Evolutionary conservation across 2,888 invertebrate species (phyloP), one percentile per base, ranked within the genome.

Genomic region (Ditylenchus weischeri): DNA sequence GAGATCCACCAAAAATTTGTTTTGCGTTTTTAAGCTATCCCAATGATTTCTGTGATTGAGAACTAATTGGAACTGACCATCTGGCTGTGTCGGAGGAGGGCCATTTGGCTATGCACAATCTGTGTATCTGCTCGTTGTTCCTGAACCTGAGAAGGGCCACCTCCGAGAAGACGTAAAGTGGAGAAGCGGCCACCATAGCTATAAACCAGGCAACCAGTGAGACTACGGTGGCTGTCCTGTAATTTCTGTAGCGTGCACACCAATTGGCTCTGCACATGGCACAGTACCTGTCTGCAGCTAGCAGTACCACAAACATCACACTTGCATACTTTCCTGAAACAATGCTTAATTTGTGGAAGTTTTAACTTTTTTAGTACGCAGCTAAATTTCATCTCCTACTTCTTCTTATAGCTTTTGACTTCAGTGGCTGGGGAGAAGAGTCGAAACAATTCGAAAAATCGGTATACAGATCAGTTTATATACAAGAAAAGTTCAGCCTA

Each of bases 241-340:
- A 70, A 29, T 68, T 68, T 18, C 68, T 43, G 57, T 73, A 71
- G 36, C 72, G 64, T 13, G 72, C 65, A 57, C 71, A 76, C 68
- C 69, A 70, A 51, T 68, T 69, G 11, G 78, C 72, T 62, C 75
- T 76, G 70, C 81, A 81, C 76, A 81, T 80, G 23, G 81, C 81
- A 43, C 76, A 76, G 66, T 78, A 81, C 43, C 81, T 74, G 68
- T 80, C 80, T 23, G 75, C 76, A 8, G 80, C 80, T 6, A 80
- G 75, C 49, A 80, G 74, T 10, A 79, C 79, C 58, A 80, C 79
- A 66, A 80, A 80, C 59, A 80, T 73, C 19, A 80, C 80, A 35
- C 77, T 76, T 19, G 80, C 79, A 68, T 80, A 80, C 68, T 80
- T 80, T 43, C 79, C 79, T 79, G 68, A 64, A 73, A 71, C 21